Evolutionary conservation across 2,888 invertebrate genomes (phyloP).

Genomic region (Zelleria hepariella): DNA sequence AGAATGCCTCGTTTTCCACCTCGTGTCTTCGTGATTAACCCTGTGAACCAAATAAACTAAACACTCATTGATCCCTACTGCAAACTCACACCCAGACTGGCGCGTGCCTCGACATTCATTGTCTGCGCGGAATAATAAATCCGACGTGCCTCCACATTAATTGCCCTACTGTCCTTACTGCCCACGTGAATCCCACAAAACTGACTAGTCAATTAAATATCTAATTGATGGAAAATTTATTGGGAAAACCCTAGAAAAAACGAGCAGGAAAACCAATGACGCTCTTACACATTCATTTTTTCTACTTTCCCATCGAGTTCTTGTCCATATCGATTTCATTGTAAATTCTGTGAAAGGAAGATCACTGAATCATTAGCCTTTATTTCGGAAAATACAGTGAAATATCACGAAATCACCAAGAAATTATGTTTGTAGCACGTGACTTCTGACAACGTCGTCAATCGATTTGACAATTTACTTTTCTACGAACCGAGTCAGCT

Average conservation of each 20-base stretch:
- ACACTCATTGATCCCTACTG: neutral
- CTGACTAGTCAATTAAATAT: neutral
- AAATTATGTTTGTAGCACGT: neutral
- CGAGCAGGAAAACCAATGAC: neutral
- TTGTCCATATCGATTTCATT: constrained; percentile 50
- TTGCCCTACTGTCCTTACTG: too few species aligned
- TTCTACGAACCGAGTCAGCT: too few species aligned
- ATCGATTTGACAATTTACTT: neutral
- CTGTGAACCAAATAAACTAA: constrained; percentile 2
- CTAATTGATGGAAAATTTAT: neutral
- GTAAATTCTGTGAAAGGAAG: constrained; percentile 16
- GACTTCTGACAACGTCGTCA: neutral
- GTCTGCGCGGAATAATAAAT: neutral
- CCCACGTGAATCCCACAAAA: neutral
- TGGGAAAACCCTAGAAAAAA: too few species aligned
- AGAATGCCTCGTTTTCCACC: too few species aligned
- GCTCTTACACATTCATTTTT: constrained; percentile 10
- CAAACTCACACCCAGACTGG: neutral
- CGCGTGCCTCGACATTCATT: neutral
- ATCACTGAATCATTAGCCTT: too few species aligned
- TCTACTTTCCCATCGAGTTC: constrained; percentile 25
- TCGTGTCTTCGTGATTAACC: too few species aligned
- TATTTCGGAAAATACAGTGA: too few species aligned
- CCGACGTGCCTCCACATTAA: neutral
- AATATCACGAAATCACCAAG: neutral